Percentiles rank a stretch among this genome's conserved stretches.
These are phyloP conservation scores for Drosophila cognata DNA, from an alignment of 2,888 invertebrate species.

Conservation along the genomic window DNA sequence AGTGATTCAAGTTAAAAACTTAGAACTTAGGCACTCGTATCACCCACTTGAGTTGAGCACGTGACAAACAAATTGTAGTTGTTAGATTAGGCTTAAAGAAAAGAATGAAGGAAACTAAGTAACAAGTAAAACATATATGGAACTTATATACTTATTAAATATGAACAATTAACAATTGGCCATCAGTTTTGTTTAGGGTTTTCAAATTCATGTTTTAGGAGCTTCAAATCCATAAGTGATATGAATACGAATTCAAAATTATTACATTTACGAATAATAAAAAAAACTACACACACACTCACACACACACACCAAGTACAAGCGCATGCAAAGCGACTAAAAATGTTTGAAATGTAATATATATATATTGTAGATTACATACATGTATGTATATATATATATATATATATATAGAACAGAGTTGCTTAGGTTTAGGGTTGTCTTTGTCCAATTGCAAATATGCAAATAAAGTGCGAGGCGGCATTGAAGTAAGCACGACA, in stretches of 20 bases:
- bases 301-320: slow-evolving; percentile 65
- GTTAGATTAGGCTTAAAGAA: slow-evolving; percentile 62
- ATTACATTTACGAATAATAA: slow-evolving; percentile 49
- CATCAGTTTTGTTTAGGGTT: slow-evolving; percentile 71
- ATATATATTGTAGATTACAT: slow-evolving; percentile 37
- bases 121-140: slow-evolving; percentile 2
- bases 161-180: slow-evolving; percentile 44
- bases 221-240: slow-evolving; percentile 75
- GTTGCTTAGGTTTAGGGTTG: slow-evolving; percentile 62
- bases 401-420: slow-evolving; percentile 15
- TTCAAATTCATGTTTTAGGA: slow-evolving; percentile 79
- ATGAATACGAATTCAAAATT: slow-evolving; percentile 79
- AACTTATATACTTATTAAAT: slow-evolving; percentile 30
- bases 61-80: slow-evolving; percentile 75
- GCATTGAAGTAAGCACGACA: slow-evolving; percentile 79
- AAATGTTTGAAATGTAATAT: slow-evolving; percentile 28
- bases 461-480: slow-evolving; percentile 47
- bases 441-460: slow-evolving; percentile 63
- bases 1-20: slow-evolving; percentile 82
- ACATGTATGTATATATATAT: not conserved
- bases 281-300: slow-evolving; percentile 23
- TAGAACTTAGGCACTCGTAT: slow-evolving; percentile 75
- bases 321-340: slow-evolving; percentile 60
- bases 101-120: slow-evolving; percentile 12
- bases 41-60: slow-evolving; percentile 68